Conservation (phyloP, 2,888 invertebrate genomes). For the Macaria liturata region DNA sequence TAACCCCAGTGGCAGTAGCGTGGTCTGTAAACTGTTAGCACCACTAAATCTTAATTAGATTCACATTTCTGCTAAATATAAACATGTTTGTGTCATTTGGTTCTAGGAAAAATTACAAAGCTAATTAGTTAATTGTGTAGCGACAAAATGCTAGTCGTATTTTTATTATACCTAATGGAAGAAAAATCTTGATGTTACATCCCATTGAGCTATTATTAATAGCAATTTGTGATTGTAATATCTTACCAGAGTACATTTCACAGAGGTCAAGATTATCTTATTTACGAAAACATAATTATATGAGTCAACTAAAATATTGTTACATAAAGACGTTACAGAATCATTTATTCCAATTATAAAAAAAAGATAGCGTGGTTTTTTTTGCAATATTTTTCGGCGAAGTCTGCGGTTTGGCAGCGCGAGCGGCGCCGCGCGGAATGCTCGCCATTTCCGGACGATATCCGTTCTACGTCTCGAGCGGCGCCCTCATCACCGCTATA, state of each 20-base stretch:
- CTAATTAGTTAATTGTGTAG: too few species aligned
- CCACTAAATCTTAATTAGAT: conserved; percentile 44
- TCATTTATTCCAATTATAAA: conserved; percentile 29
- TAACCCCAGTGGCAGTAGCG: conserved; percentile 46
- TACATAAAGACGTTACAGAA: conserved; percentile 10
- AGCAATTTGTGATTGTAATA: too few species aligned
- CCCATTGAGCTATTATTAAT: too few species aligned
- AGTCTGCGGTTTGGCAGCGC: conserved; percentile 59
- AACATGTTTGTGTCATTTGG: conserved; percentile 27
- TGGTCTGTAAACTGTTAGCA: conserved; percentile 31
- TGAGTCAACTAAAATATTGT: neutral
- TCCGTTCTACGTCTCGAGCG: conserved; percentile 64
- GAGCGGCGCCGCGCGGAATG: conserved; percentile 73
- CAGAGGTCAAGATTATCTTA: too few species aligned
- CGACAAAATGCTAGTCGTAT: too few species aligned
- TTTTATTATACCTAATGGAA: too few species aligned
- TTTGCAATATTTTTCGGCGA: conserved; percentile 57
- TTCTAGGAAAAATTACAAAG: conserved; percentile 37
- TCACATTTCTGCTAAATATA: conserved; percentile 26
- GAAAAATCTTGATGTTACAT: too few species aligned
- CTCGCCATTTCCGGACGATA: conserved; percentile 80
- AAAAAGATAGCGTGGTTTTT: conserved; percentile 41
- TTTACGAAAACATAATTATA: too few species aligned
- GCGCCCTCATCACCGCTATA: conserved; percentile 55
- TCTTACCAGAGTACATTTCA: too few species aligned